Base-by-base conservation (phyloP, 2,888 invertebrate species). In the Homarus gammarus region DNA sequence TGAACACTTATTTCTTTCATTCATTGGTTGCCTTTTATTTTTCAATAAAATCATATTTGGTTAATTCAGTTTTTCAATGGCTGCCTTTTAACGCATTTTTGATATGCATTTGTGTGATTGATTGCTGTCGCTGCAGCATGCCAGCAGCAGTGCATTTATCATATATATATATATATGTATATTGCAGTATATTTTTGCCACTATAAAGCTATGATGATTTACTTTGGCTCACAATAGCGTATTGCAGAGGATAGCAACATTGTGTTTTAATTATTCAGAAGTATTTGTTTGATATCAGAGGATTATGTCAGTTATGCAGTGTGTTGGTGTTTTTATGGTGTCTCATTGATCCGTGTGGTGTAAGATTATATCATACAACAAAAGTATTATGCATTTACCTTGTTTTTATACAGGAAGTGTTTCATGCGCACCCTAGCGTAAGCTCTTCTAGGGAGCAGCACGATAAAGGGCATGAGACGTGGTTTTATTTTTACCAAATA, bases 201-300 rank as follows among this genome's bases (percentile, higher is more conserved):
- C 64, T 64, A 27, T 64, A 27, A 64, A 64, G 64, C 64, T 64
- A 27, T 64, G 27, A 64, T 64, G 64, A 27, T 64, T 64, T 64
- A 27, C n/a, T 64, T 64, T 64, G 0, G 64, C 64, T 64, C 27
- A 6, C 64, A 64, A 18, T 64, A 64, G 64, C 12, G 6, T 64
- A 27, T 12, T 64, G 64, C 31, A 64, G 64, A 22, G 22, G 56
- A 64, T 27, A 27, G 10, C 64, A 64, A 8, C 64, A n/a, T 1
- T 64, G 27, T n/a, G 6, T 8, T 27, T 64, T 27, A n/a, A 64
- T 1, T 31, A 27, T n/a, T 8, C 0, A 10, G 64, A 22, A 12
- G 64, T 64, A 64, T 64, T 64, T 64, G 64, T 64, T 64, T 64
- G 64, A 64, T 56, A 56, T 56, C 56, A 56, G 5, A 8, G 22